These are phyloP conservation scores for Bufo gargarizans DNA, from an alignment of 2,113 vertebrate genomes.

Conservation along the genomic window DNA sequence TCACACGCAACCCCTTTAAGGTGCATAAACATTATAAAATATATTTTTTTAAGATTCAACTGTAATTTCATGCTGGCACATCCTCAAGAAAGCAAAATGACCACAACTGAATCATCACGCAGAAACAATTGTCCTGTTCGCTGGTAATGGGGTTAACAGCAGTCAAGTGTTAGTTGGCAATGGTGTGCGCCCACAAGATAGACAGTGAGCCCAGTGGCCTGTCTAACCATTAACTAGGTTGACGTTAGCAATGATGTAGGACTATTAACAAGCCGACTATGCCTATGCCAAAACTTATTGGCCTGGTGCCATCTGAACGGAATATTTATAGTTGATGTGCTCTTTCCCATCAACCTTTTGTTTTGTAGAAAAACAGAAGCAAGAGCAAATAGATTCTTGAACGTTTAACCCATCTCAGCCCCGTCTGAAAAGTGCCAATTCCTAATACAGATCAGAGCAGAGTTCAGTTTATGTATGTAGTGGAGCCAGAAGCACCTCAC, in stretches of 20 bases:
- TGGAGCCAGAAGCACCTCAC: not conserved
- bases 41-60: not conserved
- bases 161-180: conserved; percentile 19
- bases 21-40: not conserved
- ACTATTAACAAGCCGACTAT: conserved; percentile 1
- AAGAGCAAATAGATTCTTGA: not conserved
- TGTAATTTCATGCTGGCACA: not conserved
- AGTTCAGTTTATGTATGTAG: not conserved
- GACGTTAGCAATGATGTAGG: conserved; percentile 44
- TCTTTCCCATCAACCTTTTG: conserved; percentile 53
- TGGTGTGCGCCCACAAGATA: not conserved
- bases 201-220: not conserved
- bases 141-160: too few relatives aligned
- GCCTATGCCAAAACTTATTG: conserved; percentile 41
- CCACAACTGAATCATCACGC: not conserved
- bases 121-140: not conserved
- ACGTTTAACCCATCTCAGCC: not conserved
- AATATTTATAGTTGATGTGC: conserved; percentile 52
- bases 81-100: not conserved
- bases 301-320: conserved; percentile 3
- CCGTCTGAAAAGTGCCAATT: not conserved
- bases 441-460: not conserved
- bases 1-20: not conserved
- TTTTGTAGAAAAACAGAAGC: conserved; percentile 11
- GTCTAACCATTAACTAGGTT: conserved; percentile 7